Base-by-base conservation (phyloP, 2,113 vertebrate species). In the Strigops habroptila region DNA sequence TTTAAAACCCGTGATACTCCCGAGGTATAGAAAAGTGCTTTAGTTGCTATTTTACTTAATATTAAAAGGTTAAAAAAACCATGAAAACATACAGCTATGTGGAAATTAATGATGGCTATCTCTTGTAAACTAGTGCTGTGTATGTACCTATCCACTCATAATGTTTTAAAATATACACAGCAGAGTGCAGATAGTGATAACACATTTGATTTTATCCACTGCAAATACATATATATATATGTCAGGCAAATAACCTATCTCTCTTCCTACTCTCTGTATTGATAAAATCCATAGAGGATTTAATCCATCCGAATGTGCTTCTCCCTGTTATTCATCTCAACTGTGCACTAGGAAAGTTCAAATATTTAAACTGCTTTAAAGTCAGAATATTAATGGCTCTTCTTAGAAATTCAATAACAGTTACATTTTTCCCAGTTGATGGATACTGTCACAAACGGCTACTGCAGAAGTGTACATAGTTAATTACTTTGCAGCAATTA, bases 41-140 rank as follows among this genome's bases (percentile, higher is more conserved):
- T 57, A 88, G 63, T 76, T 96, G 83, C 75, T 96, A 88, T 97
- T 97, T 97, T 96, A 78, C 86, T 97, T 96, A 90, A 93, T 97
- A 96, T 78, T 92, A 86, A 92, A 91, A 97, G 93, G 91, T 97
- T 97, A 91, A 85, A 97, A 95, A 94, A 82, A 86, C 80, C 41
- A 76, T 95, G 96, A 97, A 97, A 96, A 90, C 80, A 90, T 96
- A 89, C 78, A 96, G 92, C 81, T 96, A 30, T 95, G 73, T 92
- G 86, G 86, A 97, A 97, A 97, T 96, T 97, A 97, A 96, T 97
- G 96, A 97, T 97, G 74, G 30, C 82, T 97, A 97, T 98, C 97
- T 95, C 71, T 81, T 59, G 51, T 73, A 96, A 96, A 97, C 73
- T 83, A 91, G 93, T 71, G 67, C 91, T 95, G 89, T 85, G 75